These are phyloP conservation scores for Oxytorus armatus DNA, from an alignment of 2,888 invertebrate species.

Conservation along the genomic window DNA sequence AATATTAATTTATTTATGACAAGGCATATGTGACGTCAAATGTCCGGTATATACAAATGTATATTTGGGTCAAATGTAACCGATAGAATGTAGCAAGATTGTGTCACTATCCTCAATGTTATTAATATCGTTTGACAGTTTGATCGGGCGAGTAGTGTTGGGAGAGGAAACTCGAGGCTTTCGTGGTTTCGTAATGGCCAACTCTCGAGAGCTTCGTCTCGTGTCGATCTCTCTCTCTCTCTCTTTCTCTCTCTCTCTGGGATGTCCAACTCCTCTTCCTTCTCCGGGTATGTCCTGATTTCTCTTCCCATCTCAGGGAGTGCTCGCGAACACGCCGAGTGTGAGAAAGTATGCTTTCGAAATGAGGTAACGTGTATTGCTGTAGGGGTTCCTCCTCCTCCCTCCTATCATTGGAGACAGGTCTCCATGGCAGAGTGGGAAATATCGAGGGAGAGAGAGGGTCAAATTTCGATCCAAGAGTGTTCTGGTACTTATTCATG, in stretches of 20 bases:
- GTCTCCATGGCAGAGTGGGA: conserved; percentile 6
- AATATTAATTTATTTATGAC: too few species aligned
- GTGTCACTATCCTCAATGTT: conserved; percentile 26
- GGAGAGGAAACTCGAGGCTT: conserved; percentile 35
- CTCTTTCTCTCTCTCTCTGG: conserved; percentile 1
- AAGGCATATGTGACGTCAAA: not conserved
- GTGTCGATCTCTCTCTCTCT: not conserved
- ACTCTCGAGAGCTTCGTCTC: conserved; percentile 29
- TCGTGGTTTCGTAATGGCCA: conserved; percentile 31
- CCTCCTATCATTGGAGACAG: conserved; percentile 46
- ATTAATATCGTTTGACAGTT: conserved; percentile 54
- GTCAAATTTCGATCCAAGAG: conserved; percentile 59
- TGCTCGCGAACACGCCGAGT: conserved; percentile 3
- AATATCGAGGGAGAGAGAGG: not conserved
- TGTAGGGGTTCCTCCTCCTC: too few species aligned
- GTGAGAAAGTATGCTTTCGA: conserved; percentile 31
- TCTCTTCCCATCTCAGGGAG: conserved; percentile 8
- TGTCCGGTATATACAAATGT: not conserved
- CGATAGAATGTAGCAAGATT: conserved; percentile 15
- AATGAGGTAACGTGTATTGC: conserved; percentile 39
- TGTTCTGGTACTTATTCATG: conserved; percentile 77
- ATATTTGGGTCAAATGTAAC: conserved; percentile 17
- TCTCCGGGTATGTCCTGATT: conserved; percentile 36
- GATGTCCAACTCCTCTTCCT: conserved; percentile 3
- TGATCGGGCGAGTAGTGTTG: conserved; percentile 33